Evolutionary conservation across 2,797 vertebrate species (phyloP).

Genomic region (Clangula hyemalis): DNA sequence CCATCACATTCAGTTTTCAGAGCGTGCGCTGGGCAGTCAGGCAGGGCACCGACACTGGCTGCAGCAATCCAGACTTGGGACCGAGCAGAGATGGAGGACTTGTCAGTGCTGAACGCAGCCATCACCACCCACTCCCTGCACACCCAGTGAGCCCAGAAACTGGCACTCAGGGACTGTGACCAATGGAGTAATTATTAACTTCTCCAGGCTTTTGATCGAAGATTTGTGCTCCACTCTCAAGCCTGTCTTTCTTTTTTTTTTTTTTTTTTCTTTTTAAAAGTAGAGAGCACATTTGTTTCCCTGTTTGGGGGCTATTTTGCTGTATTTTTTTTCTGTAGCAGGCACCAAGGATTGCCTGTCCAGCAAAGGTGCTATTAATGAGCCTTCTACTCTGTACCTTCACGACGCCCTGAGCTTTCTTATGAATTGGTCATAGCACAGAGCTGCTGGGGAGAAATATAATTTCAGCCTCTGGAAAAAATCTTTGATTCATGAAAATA

Average conservation of each 20-base stretch:
- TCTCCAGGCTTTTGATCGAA: not conserved
- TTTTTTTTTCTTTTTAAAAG: not conserved
- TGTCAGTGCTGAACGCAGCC: not conserved
- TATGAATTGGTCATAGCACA: not conserved
- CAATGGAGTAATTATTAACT: not conserved
- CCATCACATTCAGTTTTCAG: not conserved
- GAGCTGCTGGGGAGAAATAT: slow-evolving; percentile 1
- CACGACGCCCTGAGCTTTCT: not conserved
- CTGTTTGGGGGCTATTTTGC: not conserved
- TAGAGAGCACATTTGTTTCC: not conserved
- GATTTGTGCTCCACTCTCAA: not conserved
- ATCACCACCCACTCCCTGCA: not conserved
- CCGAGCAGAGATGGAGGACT: not conserved
- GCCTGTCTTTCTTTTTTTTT: not conserved
- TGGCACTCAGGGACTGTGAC: not conserved
- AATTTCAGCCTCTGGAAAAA: slow-evolving; percentile 11
- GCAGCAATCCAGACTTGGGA: not conserved
- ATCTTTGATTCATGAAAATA: slow-evolving; percentile 42
- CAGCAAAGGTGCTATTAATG: slow-evolving; percentile 17
- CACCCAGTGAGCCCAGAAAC: not conserved
- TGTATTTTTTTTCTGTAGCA: not conserved
- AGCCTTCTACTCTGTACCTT: not conserved
- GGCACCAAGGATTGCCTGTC: not conserved
- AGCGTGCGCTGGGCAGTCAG: not conserved
- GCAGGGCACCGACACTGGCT: not conserved